These are phyloP conservation scores for Hydractinia symbiolongicarpus DNA, from an alignment of 30 jellyfish, hydroid and myxozoan genomes.

Conservation along the genomic window DNA sequence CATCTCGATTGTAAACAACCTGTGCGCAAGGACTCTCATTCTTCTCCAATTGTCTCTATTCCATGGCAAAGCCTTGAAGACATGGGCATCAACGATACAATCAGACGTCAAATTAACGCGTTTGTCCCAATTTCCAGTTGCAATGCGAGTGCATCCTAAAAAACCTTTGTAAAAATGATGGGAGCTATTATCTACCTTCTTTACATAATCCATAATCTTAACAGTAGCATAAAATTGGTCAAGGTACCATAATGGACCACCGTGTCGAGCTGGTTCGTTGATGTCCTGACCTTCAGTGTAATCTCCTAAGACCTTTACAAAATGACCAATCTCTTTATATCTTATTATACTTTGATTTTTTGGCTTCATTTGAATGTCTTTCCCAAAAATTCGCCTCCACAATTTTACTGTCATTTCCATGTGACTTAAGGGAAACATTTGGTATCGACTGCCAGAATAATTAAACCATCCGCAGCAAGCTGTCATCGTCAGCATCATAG, in stretches of 20 bases:
- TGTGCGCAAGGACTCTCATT: not conserved
- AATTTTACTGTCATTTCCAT: not conserved
- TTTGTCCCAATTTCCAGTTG: constrained; percentile 5
- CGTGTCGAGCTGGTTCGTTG: not conserved
- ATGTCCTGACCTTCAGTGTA: constrained; percentile 2
- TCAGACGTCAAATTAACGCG: not conserved
- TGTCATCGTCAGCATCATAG: not conserved
- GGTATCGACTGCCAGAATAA: not conserved
- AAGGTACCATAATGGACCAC: not conserved
- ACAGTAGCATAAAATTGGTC: constrained; percentile 6
- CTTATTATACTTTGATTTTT: not conserved
- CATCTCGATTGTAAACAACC: not conserved
- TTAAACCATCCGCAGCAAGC: constrained; percentile 1
- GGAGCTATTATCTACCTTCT: not conserved
- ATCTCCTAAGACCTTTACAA: not conserved
- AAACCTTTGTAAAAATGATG: not conserved
- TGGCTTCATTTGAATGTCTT: not conserved
- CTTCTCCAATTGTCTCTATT: not conserved
- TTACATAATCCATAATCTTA: not conserved
- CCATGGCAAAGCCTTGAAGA: not conserved
- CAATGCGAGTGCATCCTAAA: not conserved
- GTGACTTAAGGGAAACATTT: constrained; percentile 9
- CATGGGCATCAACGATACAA: constrained; percentile 10
- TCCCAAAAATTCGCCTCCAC: not conserved
- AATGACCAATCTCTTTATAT: not conserved